Base-by-base conservation (phyloP, 2,113 vertebrate species). In the Gambusia affinis region DNA sequence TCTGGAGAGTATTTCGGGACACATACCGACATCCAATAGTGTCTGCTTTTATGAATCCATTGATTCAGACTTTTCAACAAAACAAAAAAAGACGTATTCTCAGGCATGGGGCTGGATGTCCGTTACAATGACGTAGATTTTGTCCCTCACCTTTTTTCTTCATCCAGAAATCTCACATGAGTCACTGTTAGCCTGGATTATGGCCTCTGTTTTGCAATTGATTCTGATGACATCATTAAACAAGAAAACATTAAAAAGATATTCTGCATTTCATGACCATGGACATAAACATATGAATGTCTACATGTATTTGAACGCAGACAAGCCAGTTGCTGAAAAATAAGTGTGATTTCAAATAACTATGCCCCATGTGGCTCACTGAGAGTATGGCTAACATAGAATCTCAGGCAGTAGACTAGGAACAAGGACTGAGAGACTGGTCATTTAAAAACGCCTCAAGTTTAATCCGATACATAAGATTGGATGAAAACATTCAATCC, bases 121-220 rank as follows among this genome's bases (percentile, higher is more conserved):
- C 80, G 86, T 88, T 84, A 85, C 71, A 64, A 67, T 77, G 83
- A 88, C 89, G 79, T 82, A 64, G 62, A 72, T 72, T 82, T 80
- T 83, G 79, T 85, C 85, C 79, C 77, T 35, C 60, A 62, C 66
- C 68, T 72, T 29, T 64, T 78, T 24, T 60, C 64, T 61, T 71
- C 76, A 74, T 76, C 67, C 66, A 75, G 75, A 65, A 70, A 76
- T 75, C 69, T 64, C 75, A 70, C 76, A 84, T 5, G 44, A 10
- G 29, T 33, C 71, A 84, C 68, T 75, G 70, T 61, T 73, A 54
- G 68, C 33, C 75, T 75, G 76, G 87, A 88, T 76, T 76, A 70
- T 12, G 31, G 73, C 74, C 78, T 73, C 57, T 64, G 51, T 76
- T 78, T 60, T 31, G 33, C 67, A 75, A 80, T 66, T 84, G 33